These are phyloP conservation scores for Podilymbus podiceps DNA, from an alignment of 2,113 vertebrate species.

Conservation along the genomic window DNA sequence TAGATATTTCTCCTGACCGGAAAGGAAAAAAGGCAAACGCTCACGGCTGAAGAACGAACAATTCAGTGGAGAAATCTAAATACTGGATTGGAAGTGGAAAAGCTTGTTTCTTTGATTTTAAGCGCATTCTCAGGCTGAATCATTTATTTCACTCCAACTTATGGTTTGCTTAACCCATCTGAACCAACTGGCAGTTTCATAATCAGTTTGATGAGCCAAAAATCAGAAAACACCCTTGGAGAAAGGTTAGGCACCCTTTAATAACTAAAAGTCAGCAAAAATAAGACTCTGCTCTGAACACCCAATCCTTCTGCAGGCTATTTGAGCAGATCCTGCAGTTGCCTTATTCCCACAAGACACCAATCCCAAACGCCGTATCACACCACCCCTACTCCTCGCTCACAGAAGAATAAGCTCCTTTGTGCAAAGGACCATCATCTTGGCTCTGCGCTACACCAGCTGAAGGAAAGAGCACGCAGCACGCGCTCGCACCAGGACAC, in stretches of 20 bases:
- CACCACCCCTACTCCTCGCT: background rate
- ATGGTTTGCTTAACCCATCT: background rate
- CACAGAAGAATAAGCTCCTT: background rate
- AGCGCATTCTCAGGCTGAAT: background rate
- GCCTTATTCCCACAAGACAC: background rate
- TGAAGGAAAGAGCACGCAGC: background rate
- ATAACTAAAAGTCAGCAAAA: background rate
- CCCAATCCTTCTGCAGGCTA: background rate
- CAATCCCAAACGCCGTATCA: background rate
- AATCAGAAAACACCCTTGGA: background rate
- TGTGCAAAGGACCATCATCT: background rate
- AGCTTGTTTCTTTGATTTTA: constrained; percentile 1
- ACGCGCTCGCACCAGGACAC: background rate
- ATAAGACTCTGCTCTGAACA: background rate
- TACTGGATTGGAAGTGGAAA: background rate
- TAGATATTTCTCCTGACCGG: background rate
- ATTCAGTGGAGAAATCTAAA: background rate
- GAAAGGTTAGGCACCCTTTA: background rate
- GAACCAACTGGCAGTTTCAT: background rate
- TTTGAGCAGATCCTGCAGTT: background rate
- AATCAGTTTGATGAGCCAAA: background rate
- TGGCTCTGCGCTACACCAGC: background rate
- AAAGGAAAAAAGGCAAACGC: background rate
- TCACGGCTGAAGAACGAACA: background rate
- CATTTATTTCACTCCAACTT: background rate